Conservation (phyloP, 2,113 vertebrate genomes). For the Albula glossodonta region DNA sequence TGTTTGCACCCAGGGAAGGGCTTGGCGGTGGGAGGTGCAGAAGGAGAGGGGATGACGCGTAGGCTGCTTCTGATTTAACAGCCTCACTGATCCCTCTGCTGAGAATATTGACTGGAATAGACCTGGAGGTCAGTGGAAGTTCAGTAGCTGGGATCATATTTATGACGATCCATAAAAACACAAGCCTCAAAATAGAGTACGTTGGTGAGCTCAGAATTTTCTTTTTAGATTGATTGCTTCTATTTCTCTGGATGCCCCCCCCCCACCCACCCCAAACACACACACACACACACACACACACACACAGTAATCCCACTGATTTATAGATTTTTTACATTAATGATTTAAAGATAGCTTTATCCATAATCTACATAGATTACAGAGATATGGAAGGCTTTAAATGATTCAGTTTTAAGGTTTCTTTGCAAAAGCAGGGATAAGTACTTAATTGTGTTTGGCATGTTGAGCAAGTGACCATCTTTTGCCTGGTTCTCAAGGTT, state of each 20-base stretch:
- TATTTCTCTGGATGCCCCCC: constrained; percentile 7
- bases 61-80: constrained; percentile 60
- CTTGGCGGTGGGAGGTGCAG: constrained; percentile 38
- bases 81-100: constrained; percentile 31
- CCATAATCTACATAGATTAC: neutral
- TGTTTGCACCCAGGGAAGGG: no score
- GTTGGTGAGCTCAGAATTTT: constrained; percentile 30
- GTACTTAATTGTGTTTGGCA: neutral
- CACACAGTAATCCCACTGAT: constrained; percentile 22
- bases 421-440: neutral
- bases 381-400: neutral
- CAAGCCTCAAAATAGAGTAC: constrained; percentile 27
- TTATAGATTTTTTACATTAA: constrained; percentile 17
- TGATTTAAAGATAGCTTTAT: neutral
- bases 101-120: constrained; percentile 54
- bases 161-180: constrained; percentile 60
- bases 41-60: constrained; percentile 44
- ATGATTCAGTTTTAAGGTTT: neutral
- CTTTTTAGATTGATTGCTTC: constrained; percentile 38
- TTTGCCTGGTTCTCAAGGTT: constrained; percentile 28
- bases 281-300: neutral
- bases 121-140: constrained; percentile 60
- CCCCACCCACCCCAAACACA: neutral
- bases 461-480: constrained; percentile 7
- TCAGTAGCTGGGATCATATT: constrained; percentile 62